Evolutionary conservation across 2,797 vertebrate species (phyloP), one percentile per base, ranked within the genome.

Genomic region (Hemibagrus guttatus): DNA sequence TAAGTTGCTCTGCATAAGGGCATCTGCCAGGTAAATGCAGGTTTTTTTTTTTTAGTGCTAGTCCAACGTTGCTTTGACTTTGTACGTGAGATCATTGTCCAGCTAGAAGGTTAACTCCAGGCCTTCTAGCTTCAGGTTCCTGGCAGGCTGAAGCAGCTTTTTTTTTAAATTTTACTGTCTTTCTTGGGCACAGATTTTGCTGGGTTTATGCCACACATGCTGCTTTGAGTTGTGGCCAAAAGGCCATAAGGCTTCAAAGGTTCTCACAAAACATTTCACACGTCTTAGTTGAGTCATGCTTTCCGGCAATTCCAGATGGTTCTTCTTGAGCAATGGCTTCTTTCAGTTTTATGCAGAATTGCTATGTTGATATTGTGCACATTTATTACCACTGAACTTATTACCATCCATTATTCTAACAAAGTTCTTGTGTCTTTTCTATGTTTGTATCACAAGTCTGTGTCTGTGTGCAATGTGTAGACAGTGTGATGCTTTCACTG

Each of bases 291-390:
- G 71, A 72, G 21, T 74, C 71, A 52, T 52, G n/a, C 54, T 56
- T 78, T 56, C 54, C 11, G 3, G 17, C 75, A 78, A 35, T 54
- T 78, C 75, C 75, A 78, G 28, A 78, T 58, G 75, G 75, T 56
- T 52, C 16, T 31, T 76, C 49, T 54, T 76, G 74, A 31, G n/a
- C 31, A 31, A 56, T 76, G 74, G n/a, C n/a, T 76, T 56, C n/a
- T 76, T 54, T 31, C 49, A 19, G 8, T 54, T 35, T 58, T 31
- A 56, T 35, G 9, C 54, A 58, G 54, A 58, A 58, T 21, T 12
- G 54, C 35, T 21, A 21, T 78, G 28, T 58, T 58, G 17, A 31
- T 28, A 56, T 28, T 28, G 23, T 52, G 26, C n/a, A 31, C 0
- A 28, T 7, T 52, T n/a, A 6, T 12, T 49, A 76, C 16, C 17